These are phyloP conservation scores for Spialia ferax DNA, from an alignment of 2,888 invertebrate genomes.

Conservation along the genomic window DNA sequence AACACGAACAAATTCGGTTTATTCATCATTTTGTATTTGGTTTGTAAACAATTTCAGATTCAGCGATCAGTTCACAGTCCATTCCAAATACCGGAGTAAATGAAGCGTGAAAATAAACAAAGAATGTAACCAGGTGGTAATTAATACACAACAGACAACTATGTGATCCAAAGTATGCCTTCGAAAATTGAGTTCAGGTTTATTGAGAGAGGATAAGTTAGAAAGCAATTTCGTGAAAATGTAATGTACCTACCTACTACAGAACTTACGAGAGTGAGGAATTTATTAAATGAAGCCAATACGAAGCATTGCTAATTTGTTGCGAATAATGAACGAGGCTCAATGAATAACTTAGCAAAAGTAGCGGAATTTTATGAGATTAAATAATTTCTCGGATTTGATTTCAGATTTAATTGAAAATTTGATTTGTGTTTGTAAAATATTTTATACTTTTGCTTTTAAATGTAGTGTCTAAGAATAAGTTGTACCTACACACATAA, in stretches of 20 bases:
- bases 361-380: not conserved
- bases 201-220: conserved; percentile 80
- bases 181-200: conserved; percentile 72
- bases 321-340: conserved; percentile 73
- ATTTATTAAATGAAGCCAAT: conserved; percentile 78
- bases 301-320: conserved; percentile 81
- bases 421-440: no score
- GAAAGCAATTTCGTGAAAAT: conserved; percentile 83
- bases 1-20: conserved; percentile 7
- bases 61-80: not conserved
- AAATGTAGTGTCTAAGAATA: no score
- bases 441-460: not conserved
- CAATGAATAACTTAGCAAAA: conserved; percentile 44
- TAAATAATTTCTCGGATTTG: not conserved
- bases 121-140: conserved; percentile 57
- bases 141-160: conserved; percentile 64
- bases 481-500: not conserved
- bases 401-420: no score
- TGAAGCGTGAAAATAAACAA: conserved; percentile 43
- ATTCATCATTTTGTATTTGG: conserved; percentile 7
- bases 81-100: conserved; percentile 1
- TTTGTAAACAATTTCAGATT: conserved; percentile 20
- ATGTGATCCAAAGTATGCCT: conserved; percentile 74
- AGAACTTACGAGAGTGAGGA: conserved; percentile 79
- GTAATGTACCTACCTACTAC: conserved; percentile 77